Conservation (phyloP, 2,797 vertebrate species). For the Poeciliopsis gracilis region DNA sequence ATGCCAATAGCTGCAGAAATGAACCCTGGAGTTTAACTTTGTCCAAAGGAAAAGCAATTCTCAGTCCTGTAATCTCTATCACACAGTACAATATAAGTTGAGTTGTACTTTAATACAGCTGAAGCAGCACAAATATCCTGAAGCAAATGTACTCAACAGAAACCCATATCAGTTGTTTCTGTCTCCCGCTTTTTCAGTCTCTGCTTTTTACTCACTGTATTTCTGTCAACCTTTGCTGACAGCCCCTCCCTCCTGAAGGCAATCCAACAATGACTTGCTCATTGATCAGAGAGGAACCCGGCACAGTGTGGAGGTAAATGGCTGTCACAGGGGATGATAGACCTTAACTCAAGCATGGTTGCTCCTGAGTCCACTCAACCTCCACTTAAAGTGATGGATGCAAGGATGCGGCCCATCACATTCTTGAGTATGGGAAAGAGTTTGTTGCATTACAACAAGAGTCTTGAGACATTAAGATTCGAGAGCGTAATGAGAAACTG, state of each 20-base stretch:
- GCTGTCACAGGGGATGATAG: constrained; percentile 72
- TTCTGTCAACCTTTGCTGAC: constrained; percentile 41
- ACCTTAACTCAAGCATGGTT: constrained; percentile 71
- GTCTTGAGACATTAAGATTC: constrained; percentile 32
- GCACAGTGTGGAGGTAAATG: constrained; percentile 73
- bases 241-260: constrained; percentile 47
- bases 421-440: constrained; percentile 43
- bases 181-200: constrained; percentile 21
- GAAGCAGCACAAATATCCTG: constrained; percentile 31
- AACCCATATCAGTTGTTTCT: constrained; percentile 36
- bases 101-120: constrained; percentile 39
- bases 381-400: constrained; percentile 72
- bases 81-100: constrained; percentile 34
- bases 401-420: constrained; percentile 57
- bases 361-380: constrained; percentile 67
- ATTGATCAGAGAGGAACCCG: constrained; percentile 70
- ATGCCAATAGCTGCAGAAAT: not conserved
- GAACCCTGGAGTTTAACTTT: not conserved
- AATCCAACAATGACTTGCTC: constrained; percentile 69
- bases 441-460: constrained; percentile 37
- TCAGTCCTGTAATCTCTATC: constrained; percentile 29
- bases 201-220: constrained; percentile 23
- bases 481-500: constrained; percentile 17
- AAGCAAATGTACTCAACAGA: constrained; percentile 44
- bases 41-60: constrained; percentile 10